Evolutionary conservation across 2,113 vertebrate genomes (phyloP), one percentile per base, ranked within the genome.

Genomic region (Scolopax mira): DNA sequence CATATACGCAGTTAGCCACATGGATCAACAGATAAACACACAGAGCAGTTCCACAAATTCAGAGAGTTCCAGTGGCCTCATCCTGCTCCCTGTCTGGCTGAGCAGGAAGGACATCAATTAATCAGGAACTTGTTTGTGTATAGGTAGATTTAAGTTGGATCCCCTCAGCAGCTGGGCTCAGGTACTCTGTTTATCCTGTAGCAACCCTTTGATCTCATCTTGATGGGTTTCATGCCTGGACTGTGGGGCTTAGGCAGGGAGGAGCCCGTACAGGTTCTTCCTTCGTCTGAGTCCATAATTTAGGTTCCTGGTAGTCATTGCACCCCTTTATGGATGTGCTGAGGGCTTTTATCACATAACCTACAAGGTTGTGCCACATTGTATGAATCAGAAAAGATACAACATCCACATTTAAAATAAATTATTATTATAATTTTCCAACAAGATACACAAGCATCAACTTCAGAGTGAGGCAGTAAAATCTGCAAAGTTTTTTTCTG

Each of bases 211-310:
- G 0, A 19, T 48, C 10, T 75, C 24, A 17, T n/a, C 25, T 39
- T 54, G 11, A 10, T 41, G 37, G 7, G 11, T 16, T 44, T 72
- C 8, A 21, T 12, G 7, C 4, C 30, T 51, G 13, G 54, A 73
- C 11, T 1, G 2, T 19, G 21, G 7, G 17, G 3, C 13, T 46
- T 61, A 39, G 61, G 9, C 22, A 55, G 7, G 3, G 2, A 60
- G 28, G 23, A 9, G 0, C 7, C 27, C 7, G 9, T 3, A 54
- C 14, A 67, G 3, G 11, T 27, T 79, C 0, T 25, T 27, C 19
- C 10, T 60, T 74, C 18, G 4, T 67, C 37, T n/a, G 15, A 35
- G 16, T 73, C 60, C 14, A 9, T 42, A 52, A 61, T 77, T 79
- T 69, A 11, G 3, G 3, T 48, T 67, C 39, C 33, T 48, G 7